phyloP scores from a whole-genome alignment of 2,113 vertebrate genomes.

The Saccopteryx leptura region DNA sequence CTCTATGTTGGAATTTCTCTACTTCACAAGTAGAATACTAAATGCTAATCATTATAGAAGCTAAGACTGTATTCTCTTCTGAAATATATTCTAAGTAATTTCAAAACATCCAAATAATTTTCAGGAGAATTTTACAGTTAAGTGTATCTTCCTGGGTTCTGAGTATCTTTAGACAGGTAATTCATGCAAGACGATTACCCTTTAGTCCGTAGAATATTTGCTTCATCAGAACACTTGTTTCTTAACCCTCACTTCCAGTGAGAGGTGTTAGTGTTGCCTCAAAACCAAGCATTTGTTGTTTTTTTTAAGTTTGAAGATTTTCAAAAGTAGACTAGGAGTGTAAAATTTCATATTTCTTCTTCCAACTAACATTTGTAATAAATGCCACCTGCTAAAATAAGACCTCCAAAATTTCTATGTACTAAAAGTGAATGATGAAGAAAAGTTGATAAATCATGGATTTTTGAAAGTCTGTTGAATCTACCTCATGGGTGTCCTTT shows the following conservation, averaged over 20 bases:
- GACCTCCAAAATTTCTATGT: conserved; percentile 63
- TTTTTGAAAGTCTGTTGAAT: not conserved
- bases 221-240: conserved; percentile 12
- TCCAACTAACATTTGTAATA: conserved; percentile 69
- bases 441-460: conserved; percentile 19
- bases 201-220: not conserved
- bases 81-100: conserved; percentile 5
- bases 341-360: conserved; percentile 67
- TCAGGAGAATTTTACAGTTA: conserved; percentile 50
- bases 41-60: not conserved
- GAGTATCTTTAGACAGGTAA: conserved; percentile 47
- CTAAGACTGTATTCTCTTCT: not conserved
- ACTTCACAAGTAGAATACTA: conserved; percentile 6
- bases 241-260: not conserved
- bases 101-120: conserved; percentile 12
- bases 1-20: not conserved
- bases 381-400: conserved; percentile 73
- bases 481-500: not conserved
- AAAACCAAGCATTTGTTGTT: conserved; percentile 34
- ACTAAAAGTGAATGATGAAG: conserved; percentile 30
- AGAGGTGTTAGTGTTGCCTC: not conserved
- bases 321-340: conserved; percentile 53
- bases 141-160: not conserved
- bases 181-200: not conserved
- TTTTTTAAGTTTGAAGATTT: conserved; percentile 57